Evolutionary conservation across 2,797 vertebrate genomes (phyloP).

Genomic region (Crocidura indochinensis): DNA sequence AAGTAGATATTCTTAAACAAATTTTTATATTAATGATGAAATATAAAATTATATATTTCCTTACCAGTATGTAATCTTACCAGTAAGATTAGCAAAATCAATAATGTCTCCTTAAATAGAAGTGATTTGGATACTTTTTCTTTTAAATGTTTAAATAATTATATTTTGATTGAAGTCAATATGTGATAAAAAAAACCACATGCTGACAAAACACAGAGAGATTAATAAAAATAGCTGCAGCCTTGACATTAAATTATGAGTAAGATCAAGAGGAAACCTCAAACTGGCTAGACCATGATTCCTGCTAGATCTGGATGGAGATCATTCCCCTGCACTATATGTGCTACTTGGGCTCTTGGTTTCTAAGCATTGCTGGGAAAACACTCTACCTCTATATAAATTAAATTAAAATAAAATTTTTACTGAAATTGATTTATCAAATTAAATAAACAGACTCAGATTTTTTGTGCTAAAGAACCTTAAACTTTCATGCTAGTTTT

Average conservation of each 20-base stretch:
- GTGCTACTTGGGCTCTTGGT: no score
- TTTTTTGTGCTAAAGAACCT: neutral
- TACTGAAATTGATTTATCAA: neutral
- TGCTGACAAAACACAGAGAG: neutral
- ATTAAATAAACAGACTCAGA: neutral
- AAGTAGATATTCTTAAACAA: neutral
- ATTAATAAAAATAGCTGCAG: neutral
- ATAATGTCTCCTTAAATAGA: neutral
- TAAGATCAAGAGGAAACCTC: no score
- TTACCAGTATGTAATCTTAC: neutral
- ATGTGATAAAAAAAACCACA: neutral
- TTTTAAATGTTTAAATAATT: conserved; percentile 19
- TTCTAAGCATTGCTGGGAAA: no score
- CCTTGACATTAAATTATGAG: neutral
- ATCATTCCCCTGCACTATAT: no score
- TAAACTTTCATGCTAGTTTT: neutral
- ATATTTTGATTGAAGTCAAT: neutral
- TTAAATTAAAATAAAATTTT: neutral
- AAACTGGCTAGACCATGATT: no score
- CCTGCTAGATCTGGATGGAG: no score
- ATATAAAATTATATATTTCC: neutral
- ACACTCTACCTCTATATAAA: no score
- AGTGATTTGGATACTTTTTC: neutral
- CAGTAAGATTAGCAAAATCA: neutral
- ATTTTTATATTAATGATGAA: neutral